Evolutionary conservation across 2,797 vertebrate genomes (phyloP).

Genomic region (Enteromius thamalakanensis): DNA sequence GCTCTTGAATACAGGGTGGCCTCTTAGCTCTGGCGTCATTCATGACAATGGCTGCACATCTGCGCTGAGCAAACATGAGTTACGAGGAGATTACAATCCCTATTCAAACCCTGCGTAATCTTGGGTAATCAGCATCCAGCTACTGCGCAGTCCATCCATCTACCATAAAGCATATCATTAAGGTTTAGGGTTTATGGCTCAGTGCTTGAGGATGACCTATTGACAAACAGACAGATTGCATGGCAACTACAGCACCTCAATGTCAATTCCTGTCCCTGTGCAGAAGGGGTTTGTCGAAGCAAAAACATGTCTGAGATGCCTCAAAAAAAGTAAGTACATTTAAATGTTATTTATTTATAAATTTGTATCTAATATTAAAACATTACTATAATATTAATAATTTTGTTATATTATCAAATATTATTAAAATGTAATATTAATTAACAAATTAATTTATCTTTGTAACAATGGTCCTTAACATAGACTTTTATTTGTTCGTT

Average conservation of each 20-base stretch:
- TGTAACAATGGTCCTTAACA: not conserved
- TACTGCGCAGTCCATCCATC: constrained; percentile 17
- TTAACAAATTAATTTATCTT: not conserved
- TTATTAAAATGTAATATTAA: too few relatives aligned
- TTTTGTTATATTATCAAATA: too few relatives aligned
- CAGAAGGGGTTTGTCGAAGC: constrained; percentile 15
- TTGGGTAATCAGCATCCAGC: constrained; percentile 45
- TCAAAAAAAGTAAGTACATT: not conserved
- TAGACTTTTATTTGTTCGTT: not conserved
- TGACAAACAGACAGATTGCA: constrained; percentile 50
- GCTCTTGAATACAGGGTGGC: constrained; percentile 42
- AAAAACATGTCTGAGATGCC: not conserved
- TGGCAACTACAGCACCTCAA: constrained; percentile 39
- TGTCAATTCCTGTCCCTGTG: constrained; percentile 34
- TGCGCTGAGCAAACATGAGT: constrained; percentile 49
- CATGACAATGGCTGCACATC: constrained; percentile 57
- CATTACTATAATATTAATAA: too few relatives aligned
- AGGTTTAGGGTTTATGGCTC: constrained; percentile 37
- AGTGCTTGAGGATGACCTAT: constrained; percentile 26
- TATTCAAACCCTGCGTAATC: constrained; percentile 41
- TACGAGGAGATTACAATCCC: constrained; percentile 50
- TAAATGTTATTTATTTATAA: too few relatives aligned
- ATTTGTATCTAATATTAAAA: too few relatives aligned
- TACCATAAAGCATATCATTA: constrained; percentile 24
- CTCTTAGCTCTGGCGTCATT: constrained; percentile 16